Evolutionary conservation across 2,888 invertebrate genomes (phyloP), one percentile per base, ranked within the genome.

Genomic region (Archips crataeganus): DNA sequence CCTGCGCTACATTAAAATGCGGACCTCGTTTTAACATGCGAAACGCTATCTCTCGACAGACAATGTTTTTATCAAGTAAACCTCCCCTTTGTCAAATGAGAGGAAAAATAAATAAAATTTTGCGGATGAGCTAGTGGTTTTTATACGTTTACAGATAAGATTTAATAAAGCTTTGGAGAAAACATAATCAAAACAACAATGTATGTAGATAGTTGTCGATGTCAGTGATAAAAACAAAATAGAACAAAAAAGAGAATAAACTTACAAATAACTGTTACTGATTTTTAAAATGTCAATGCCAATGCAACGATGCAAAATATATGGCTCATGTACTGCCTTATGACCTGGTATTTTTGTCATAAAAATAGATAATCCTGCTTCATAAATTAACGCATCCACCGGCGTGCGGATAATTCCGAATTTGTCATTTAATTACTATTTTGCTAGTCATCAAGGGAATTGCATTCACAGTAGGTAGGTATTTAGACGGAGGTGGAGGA

Each of bases 401-500:
- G 45, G 67, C 68, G 47, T 45, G 36, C 63, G 42, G 49, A 73
- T 64, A 74, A 74, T 65, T 70, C 39, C 61, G 65, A 70, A 65
- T 63, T 68, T 61, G 60, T 65, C 70, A 23, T 70, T 64, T 69
- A 74, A 74, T 74, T 74, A 74, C 64, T 65, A 74, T 74, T 74
- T 74, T 70, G 74, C 74, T 70, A 74, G 74, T 74, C 74, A 74
- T 74, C 74, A 74, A 61, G 74, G 73, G 74, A 70, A 74, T 74
- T 74, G 74, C 74, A 70, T 74, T 70, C 51, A 23, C 57, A 49
- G 63, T 64, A 49, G 78, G 79, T 83, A 82, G 81, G 80, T 85
- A 85, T 84, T 86, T 82, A 84, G 83, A 78, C 76, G 79, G 80
- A 85, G 86, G 86, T 86, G 89, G 87, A 90, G 89, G 87, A 90